A percentile compares a stretch with the other conserved stretches of the same genome.
Conservation (phyloP, 2,888 invertebrate species). For the Choristoneura rosaceana region DNA sequence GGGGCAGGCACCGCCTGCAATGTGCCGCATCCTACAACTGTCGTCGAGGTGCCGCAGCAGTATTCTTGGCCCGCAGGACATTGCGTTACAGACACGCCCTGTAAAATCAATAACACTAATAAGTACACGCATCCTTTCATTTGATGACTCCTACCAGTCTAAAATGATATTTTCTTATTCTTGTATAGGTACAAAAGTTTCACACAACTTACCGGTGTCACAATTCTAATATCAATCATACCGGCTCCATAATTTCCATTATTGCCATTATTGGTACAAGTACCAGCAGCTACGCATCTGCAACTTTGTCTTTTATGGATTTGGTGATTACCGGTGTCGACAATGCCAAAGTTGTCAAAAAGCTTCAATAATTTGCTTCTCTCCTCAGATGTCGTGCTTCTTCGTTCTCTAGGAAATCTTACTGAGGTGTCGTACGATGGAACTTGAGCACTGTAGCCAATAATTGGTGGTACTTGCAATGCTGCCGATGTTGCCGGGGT, state of each 20-base stretch:
- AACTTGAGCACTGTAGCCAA: conserved; percentile 66
- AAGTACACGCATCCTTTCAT: not conserved
- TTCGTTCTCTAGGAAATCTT: conserved; percentile 72
- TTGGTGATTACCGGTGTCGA: conserved; percentile 51
- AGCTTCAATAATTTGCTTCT: conserved; percentile 47
- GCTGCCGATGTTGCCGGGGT: conserved; percentile 67
- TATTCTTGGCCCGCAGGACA: conserved; percentile 76
- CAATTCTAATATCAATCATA: conserved; percentile 87
- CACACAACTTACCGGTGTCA: conserved; percentile 80
- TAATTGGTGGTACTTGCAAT: conserved; percentile 63
- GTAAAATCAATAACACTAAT: not conserved
- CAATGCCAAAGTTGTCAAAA: conserved; percentile 43
- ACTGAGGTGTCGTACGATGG: conserved; percentile 68
- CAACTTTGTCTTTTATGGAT: conserved; percentile 76
- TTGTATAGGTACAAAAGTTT: not conserved
- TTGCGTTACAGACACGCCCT: conserved; percentile 47
- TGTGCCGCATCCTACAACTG: conserved; percentile 74
- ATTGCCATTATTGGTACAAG: conserved; percentile 59
- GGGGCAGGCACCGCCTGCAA: conserved; percentile 67
- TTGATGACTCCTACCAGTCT: not conserved
- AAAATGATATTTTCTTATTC: not conserved
- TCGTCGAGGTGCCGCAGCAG: conserved; percentile 66
- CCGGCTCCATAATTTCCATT: conserved; percentile 77
- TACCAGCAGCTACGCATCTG: conserved; percentile 70
- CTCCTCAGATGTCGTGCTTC: conserved; percentile 51